phyloP scores from a whole-genome alignment of 2,797 vertebrate genomes.

The Triplophysa yarkandensis region DNA sequence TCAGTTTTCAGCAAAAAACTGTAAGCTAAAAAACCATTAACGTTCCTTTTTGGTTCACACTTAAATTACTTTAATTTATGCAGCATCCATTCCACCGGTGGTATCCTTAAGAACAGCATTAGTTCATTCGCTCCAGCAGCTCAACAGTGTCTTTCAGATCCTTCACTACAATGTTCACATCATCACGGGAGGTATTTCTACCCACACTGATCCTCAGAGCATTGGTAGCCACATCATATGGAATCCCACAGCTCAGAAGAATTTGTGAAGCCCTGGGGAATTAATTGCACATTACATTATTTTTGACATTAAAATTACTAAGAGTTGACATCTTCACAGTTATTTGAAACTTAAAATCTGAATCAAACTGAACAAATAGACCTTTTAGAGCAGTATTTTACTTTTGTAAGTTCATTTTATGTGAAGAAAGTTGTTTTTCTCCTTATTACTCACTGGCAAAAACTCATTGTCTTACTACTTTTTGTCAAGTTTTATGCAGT shows the following conservation, averaged over 20 bases:
- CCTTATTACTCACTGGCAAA: too few species aligned
- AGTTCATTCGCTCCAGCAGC: slow-evolving; percentile 72
- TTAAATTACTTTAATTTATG: not conserved
- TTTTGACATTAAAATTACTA: too few species aligned
- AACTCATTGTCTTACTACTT: not conserved
- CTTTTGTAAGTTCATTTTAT: not conserved
- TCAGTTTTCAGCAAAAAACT: not conserved
- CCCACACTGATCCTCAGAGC: slow-evolving; percentile 91
- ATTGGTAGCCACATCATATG: slow-evolving; percentile 78
- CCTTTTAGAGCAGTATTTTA: not conserved
- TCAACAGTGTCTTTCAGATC: slow-evolving; percentile 83
- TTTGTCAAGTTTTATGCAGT: not conserved
- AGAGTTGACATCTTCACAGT: too few species aligned
- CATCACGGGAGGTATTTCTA: slow-evolving; percentile 77
- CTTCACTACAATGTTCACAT: slow-evolving; percentile 85
- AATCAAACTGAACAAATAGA: slow-evolving; percentile 4
- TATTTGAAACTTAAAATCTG: too few species aligned
- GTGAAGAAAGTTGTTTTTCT: not conserved
- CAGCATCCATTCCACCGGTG: not conserved
- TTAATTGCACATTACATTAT: not conserved
- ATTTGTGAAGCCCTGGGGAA: slow-evolving; percentile 85
- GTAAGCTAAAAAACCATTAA: not conserved
- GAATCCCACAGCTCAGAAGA: slow-evolving; percentile 86
- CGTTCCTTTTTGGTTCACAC: not conserved
- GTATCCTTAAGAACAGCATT: slow-evolving; percentile 38